phyloP scores from a whole-genome alignment of 2,113 vertebrate genomes.

The Parotia lawesii region DNA sequence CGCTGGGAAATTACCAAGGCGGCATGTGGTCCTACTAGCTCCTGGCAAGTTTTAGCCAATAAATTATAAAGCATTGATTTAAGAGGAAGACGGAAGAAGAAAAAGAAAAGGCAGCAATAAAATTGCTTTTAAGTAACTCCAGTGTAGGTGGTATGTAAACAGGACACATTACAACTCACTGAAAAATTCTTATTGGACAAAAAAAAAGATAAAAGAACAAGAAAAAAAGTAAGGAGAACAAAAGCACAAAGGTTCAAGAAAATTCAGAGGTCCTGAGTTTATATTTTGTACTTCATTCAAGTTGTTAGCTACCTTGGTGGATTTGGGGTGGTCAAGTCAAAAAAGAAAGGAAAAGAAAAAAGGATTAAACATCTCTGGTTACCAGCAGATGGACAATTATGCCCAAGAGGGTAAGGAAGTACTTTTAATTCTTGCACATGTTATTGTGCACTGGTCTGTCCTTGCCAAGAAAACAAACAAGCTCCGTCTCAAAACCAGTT shows the following conservation, averaged over 20 bases:
- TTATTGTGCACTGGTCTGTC: not conserved
- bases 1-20: slow-evolving; percentile 8
- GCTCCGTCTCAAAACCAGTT: not conserved
- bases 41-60: not conserved
- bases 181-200: not conserved
- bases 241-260: not conserved
- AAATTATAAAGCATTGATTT: slow-evolving; percentile 24
- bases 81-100: not conserved
- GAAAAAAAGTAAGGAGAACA: not conserved
- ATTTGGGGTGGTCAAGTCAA: not conserved
- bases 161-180: not conserved
- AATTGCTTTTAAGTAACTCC: slow-evolving; percentile 13
- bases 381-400: not conserved
- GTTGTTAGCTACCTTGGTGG: not conserved
- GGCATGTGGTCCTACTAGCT: slow-evolving; percentile 5
- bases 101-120: slow-evolving; percentile 7
- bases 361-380: not conserved
- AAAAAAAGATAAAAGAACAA: not conserved
- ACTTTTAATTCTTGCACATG: not conserved
- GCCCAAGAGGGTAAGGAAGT: not conserved
- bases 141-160: not conserved
- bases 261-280: not conserved
- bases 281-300: not conserved
- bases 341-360: not conserved
- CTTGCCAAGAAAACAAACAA: not conserved